Evolutionary conservation across 2,113 vertebrate genomes (phyloP).

Genomic region (Leucosticte australis): DNA sequence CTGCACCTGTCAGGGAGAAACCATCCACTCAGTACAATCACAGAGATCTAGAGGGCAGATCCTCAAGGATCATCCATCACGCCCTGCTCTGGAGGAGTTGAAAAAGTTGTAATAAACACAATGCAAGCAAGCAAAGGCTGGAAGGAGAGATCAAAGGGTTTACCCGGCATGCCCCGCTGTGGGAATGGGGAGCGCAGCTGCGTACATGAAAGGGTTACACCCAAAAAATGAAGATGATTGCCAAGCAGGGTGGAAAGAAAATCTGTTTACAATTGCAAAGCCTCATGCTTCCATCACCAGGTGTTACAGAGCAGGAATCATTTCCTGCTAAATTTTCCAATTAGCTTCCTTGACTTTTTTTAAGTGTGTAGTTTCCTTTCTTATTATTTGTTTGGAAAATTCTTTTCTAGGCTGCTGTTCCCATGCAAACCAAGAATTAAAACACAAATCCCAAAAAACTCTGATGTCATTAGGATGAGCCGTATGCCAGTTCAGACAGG

Average conservation of each 20-base stretch:
- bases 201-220: slow-evolving; percentile 52
- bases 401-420: background rate
- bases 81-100: slow-evolving; percentile 18
- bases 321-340: slow-evolving; percentile 1
- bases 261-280: slow-evolving; percentile 51
- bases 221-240: slow-evolving; percentile 15
- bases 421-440: slow-evolving; percentile 7
- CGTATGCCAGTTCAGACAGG: background rate
- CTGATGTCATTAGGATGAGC: slow-evolving; percentile 5
- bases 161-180: slow-evolving; percentile 10
- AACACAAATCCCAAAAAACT: background rate
- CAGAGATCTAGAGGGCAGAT: slow-evolving; percentile 43
- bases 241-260: slow-evolving; percentile 42
- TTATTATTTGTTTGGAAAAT: background rate
- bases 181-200: slow-evolving; percentile 55
- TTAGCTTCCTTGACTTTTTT: background rate
- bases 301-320: slow-evolving; percentile 4
- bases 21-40: slow-evolving; percentile 38
- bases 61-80: slow-evolving; percentile 29
- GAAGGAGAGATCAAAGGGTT: slow-evolving; percentile 43
- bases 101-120: slow-evolving; percentile 24
- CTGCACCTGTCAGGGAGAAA: slow-evolving; percentile 60
- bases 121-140: slow-evolving; percentile 19
- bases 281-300: slow-evolving; percentile 45
- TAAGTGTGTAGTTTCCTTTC: background rate